Base-by-base conservation (phyloP, 2,888 invertebrate genomes). In the Formica aserva region DNA sequence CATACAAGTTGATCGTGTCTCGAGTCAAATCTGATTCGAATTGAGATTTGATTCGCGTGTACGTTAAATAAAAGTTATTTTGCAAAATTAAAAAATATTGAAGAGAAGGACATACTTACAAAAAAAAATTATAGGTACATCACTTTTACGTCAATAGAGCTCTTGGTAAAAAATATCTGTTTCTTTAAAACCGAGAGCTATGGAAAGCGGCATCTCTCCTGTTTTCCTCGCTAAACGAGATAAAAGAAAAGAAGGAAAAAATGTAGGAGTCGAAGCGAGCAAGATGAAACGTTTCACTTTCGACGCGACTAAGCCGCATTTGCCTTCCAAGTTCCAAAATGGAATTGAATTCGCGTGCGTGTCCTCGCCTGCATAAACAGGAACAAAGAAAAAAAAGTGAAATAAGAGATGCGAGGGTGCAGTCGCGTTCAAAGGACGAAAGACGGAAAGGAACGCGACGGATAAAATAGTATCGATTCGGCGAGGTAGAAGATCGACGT, bases 281-380 rank as follows among this genome's bases (percentile, higher is more conserved):
- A 71, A 52, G 62, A 76, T 82, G 65, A 38, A 67, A 63, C 81
- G 38, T 35, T 69, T 87, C 71, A 82, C 76, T 65, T 84, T 67
- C 60, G 77, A 77, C 77, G 41, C 82, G 78, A 87, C 83, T 80
- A 85, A 83, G 85, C 29, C 62, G 83, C 85, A 83, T 90, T 83
- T 83, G 88, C 81, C 81, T 85, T 41, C 77, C 81, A 84, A 87
- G 84, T 85, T 82, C 72, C 78, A 82, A 85, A 82, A 83, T 75
- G 87, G 84, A 88, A 91, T 91, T 91, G 91, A 91, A 91, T 91
- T 88, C 84, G 74, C 87, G 82, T 86, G 90, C 86, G 85, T 78
- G 84, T 85, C 91, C 87, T 82, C 84, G 89, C 76, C 78, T 85
- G 91, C 91, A 89, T 91, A 91, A 90, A 90, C 83, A 90, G 83